A percentile compares a stretch with the other conserved stretches of the same genome.
Evolutionary conservation across 1,140 invertebrate species (phyloP).

Genomic region (Vanessa tameamea): DNA sequence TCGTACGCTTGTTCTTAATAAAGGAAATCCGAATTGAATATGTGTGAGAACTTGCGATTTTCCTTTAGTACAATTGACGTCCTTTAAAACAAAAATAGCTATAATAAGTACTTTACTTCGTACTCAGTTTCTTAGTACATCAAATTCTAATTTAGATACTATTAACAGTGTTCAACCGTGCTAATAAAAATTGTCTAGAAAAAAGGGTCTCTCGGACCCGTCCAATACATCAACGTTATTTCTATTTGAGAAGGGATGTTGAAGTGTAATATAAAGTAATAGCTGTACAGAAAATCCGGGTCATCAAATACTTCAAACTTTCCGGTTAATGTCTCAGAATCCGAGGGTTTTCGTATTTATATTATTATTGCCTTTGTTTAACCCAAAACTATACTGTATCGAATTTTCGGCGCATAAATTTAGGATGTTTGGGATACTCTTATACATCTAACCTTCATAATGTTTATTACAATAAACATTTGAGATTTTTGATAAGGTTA

Average conservation of each 20-base stretch:
- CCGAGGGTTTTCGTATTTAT: slow-evolving; percentile 38
- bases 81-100: too few relatives aligned
- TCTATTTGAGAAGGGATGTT: slow-evolving; percentile 66
- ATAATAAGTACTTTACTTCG: too few relatives aligned
- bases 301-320: slow-evolving; percentile 63
- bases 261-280: slow-evolving; percentile 68
- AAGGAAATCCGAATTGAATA: too few relatives aligned
- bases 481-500: neutral
- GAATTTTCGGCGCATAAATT: neutral
- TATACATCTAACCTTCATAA: neutral
- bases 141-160: too few relatives aligned
- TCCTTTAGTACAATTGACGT: too few relatives aligned
- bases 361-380: neutral
- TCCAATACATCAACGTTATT: slow-evolving; percentile 64
- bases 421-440: neutral
- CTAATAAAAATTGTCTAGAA: slow-evolving; percentile 26
- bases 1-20: too few relatives aligned
- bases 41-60: too few relatives aligned
- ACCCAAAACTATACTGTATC: neutral
- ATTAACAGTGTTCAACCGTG: slow-evolving; percentile 18
- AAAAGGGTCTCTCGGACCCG: slow-evolving; percentile 42
- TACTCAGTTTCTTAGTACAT: too few relatives aligned
- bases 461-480: neutral
- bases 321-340: slow-evolving; percentile 48
- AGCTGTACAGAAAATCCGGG: slow-evolving; percentile 62